Conservation (phyloP, 2,888 invertebrate genomes). For the Nephrotoma appendiculata region DNA sequence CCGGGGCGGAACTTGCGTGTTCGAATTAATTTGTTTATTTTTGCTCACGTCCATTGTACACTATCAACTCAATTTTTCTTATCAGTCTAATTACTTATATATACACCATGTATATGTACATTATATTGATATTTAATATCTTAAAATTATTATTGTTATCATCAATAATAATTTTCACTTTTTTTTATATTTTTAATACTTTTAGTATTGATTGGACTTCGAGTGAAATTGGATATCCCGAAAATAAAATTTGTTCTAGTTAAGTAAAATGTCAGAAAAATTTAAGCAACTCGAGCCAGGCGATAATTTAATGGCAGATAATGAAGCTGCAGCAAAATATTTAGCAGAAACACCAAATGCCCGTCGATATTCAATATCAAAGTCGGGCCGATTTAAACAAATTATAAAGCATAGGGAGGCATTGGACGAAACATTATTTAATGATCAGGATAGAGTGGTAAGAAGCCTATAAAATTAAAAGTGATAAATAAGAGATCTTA, state of each 20-base stretch:
- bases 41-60: background rate
- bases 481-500: too few species aligned
- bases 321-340: background rate
- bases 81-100: background rate
- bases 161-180: background rate
- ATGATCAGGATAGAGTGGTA: background rate
- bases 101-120: background rate
- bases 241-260: background rate
- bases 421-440: conserved; percentile 36
- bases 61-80: background rate
- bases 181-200: background rate
- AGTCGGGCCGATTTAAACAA: conserved; percentile 43
- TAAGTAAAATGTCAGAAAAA: background rate
- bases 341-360: background rate
- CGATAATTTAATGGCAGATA: background rate
- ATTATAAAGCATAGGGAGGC: conserved; percentile 39
- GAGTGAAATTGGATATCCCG: background rate
- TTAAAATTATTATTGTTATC: background rate
- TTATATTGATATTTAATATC: background rate
- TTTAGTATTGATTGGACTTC: background rate
- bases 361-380: conserved; percentile 38
- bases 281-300: background rate
- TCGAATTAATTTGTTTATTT: background rate
- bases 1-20: background rate
- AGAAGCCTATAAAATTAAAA: background rate